phyloP scores from a whole-genome alignment of 2,888 invertebrate genomes.

The Fragum whitleyi region DNA sequence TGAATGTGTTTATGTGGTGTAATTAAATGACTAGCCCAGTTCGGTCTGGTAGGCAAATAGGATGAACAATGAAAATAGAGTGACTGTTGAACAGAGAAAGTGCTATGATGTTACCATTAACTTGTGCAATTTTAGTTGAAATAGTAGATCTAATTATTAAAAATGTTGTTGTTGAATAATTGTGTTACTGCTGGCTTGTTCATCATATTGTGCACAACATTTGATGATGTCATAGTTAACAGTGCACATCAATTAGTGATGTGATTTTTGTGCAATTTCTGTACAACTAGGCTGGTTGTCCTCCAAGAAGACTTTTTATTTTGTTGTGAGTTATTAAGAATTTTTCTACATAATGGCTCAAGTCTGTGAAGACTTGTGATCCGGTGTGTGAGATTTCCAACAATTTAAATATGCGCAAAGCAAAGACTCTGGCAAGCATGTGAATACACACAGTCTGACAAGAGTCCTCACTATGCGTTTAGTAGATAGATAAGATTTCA shows the following conservation, averaged over 20 bases:
- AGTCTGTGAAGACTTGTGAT: too few relatives aligned
- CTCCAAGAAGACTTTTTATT: neutral
- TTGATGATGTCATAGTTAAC: conserved; percentile 16
- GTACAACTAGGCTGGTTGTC: neutral
- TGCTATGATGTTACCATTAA: neutral
- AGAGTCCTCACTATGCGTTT: too few relatives aligned
- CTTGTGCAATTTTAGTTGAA: conserved; percentile 1
- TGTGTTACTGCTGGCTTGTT: conserved; percentile 16
- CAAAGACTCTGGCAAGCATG: too few relatives aligned
- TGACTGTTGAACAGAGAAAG: neutral
- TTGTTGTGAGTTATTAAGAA: too few relatives aligned
- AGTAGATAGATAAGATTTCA: too few relatives aligned
- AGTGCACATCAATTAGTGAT: conserved; percentile 6
- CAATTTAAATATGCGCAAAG: too few relatives aligned
- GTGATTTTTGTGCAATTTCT: conserved; percentile 13
- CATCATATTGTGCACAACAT: conserved; percentile 8
- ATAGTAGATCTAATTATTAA: neutral
- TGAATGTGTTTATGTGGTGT: neutral
- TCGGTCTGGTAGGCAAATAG: too few relatives aligned
- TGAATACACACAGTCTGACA: too few relatives aligned
- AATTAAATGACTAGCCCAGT: too few relatives aligned
- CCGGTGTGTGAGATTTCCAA: too few relatives aligned
- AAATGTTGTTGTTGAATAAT: conserved; percentile 7
- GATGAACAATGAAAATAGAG: too few relatives aligned
- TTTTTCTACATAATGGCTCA: too few relatives aligned